These are phyloP conservation scores for Chrysolina haemoptera DNA, from an alignment of 2,888 invertebrate species.

Conservation along the genomic window DNA sequence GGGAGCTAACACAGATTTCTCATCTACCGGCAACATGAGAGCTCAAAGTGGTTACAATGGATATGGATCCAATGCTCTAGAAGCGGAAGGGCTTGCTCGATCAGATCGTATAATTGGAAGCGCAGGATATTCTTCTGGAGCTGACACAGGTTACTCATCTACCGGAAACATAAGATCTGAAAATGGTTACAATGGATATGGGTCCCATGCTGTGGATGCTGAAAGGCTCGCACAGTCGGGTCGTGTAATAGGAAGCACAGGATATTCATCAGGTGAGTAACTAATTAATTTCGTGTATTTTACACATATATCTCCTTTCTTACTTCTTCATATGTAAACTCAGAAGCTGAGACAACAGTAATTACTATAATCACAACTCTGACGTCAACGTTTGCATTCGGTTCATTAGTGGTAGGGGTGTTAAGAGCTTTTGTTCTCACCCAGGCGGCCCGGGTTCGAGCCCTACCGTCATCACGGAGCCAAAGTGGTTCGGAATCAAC, in stretches of 20 bases:
- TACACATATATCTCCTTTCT: too few species aligned
- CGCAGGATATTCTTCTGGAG: conserved; percentile 35
- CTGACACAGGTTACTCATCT: conserved; percentile 28
- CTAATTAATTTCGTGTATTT: too few species aligned
- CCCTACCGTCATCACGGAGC: too few species aligned
- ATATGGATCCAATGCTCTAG: conserved; percentile 34
- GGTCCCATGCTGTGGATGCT: conserved; percentile 34
- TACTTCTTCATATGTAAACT: too few species aligned
- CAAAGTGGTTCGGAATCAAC: too few species aligned
- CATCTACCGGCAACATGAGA: conserved; percentile 53
- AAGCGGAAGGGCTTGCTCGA: conserved; percentile 45
- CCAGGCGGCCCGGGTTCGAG: too few species aligned
- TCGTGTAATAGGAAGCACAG: conserved; percentile 38
- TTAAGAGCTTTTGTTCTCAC: too few species aligned
- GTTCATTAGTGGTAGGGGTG: too few species aligned
- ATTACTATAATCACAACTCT: too few species aligned
- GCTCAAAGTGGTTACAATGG: conserved; percentile 45
- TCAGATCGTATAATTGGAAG: conserved; percentile 41
- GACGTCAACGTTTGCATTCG: too few species aligned
- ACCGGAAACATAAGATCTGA: too few species aligned
- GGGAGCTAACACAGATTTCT: conserved; percentile 37
- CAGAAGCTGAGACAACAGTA: too few species aligned
- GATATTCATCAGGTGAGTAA: conserved; percentile 20
- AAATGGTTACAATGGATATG: conserved; percentile 41
- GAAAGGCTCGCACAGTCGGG: conserved; percentile 45